Evolutionary conservation across 2,888 invertebrate species (phyloP).

Genomic region (Panzeria rudis): DNA sequence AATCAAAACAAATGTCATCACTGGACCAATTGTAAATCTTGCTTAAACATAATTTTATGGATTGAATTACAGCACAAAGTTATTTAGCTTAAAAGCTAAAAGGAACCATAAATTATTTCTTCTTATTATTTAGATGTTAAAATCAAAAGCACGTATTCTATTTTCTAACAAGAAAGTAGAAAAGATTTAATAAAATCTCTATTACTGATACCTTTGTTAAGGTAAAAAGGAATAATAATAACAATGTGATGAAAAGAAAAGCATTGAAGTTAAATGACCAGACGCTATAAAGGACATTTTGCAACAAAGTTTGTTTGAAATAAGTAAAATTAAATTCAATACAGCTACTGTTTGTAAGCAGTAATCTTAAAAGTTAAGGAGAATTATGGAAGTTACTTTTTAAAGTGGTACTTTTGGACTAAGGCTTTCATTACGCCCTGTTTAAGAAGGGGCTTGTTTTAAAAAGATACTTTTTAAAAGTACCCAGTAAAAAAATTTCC

Average conservation of each 20-base stretch:
- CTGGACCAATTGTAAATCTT: conserved; percentile 60
- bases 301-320: background rate
- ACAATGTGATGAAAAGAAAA: conserved; percentile 11
- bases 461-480: too few species aligned
- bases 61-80: conserved; percentile 15
- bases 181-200: conserved; percentile 22
- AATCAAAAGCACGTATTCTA: conserved; percentile 24
- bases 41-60: conserved; percentile 43
- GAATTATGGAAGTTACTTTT: background rate
- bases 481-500: too few species aligned
- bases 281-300: conserved; percentile 48
- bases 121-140: background rate
- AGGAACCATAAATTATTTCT: background rate
- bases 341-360: conserved; percentile 13
- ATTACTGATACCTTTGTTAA: background rate
- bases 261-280: conserved; percentile 50
- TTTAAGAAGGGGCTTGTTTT: background rate
- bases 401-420: background rate
- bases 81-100: conserved; percentile 4
- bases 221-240: background rate
- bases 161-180: conserved; percentile 8
- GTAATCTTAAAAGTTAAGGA: background rate
- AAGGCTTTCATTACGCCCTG: too few species aligned
- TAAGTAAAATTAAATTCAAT: background rate
- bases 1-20: conserved; percentile 70